Conservation (phyloP, 2,888 invertebrate genomes). For the Ophion ellenae region DNA sequence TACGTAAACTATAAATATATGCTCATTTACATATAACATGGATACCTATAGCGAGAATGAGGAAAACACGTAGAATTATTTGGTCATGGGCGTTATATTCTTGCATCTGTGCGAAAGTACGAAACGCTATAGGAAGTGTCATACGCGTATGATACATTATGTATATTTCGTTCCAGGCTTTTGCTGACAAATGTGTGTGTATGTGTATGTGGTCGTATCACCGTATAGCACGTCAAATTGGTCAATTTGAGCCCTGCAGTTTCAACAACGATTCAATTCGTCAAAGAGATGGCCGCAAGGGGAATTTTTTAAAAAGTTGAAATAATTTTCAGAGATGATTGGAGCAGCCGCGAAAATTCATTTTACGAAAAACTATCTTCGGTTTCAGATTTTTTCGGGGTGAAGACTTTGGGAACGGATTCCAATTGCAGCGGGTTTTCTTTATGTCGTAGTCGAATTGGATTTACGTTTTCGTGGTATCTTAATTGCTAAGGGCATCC, state of each 20-base stretch:
- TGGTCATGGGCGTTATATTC: constrained; percentile 36
- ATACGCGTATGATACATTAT: constrained; percentile 9
- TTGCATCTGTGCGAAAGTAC: constrained; percentile 34
- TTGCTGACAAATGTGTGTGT: not conserved
- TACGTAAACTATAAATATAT: constrained; percentile 58
- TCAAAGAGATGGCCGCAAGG: no score
- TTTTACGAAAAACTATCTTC: no score
- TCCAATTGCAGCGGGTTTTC: no score
- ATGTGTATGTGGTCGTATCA: not conserved
- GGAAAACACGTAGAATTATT: constrained; percentile 34
- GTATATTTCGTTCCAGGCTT: not conserved
- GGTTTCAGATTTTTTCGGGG: no score
- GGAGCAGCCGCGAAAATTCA: no score
- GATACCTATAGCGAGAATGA: constrained; percentile 30
- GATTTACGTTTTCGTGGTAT: no score
- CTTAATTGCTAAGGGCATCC: no score
- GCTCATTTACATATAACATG: constrained; percentile 56
- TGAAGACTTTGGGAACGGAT: no score
- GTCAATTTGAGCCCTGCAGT: not conserved
- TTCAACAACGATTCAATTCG: no score
- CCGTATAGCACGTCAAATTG: not conserved
- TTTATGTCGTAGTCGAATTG: no score
- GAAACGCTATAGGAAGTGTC: constrained; percentile 18
- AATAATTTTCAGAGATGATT: no score
- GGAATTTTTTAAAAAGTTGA: no score